A percentile compares a stretch with the other conserved stretches of the same genome.
Evolutionary conservation across 2,797 vertebrate species (phyloP).

Genomic region (Tragopan temminckii): DNA sequence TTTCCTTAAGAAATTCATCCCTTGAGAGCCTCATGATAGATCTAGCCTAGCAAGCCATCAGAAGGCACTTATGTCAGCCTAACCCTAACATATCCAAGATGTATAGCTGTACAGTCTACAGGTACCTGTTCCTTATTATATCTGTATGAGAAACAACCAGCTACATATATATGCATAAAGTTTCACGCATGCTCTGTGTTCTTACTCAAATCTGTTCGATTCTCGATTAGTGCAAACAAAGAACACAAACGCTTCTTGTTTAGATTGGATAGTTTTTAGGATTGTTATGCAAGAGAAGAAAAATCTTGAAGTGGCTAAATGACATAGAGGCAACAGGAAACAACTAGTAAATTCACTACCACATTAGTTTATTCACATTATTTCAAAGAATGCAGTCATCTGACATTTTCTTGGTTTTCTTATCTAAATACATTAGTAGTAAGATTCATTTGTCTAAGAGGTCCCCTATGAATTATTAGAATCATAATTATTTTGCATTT

Average conservation of each 20-base stretch:
- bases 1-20: conserved; percentile 63
- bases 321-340: background rate
- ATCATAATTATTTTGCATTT: background rate
- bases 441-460: background rate
- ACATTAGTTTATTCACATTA: conserved; percentile 1
- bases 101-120: background rate
- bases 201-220: background rate
- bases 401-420: background rate
- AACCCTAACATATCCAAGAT: conserved; percentile 20
- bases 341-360: background rate
- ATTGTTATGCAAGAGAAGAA: background rate
- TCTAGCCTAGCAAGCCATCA: conserved; percentile 59
- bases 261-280: background rate
- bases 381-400: background rate
- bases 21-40: background rate
- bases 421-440: background rate
- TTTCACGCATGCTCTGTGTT: background rate
- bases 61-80: conserved; percentile 67
- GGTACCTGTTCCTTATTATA: conserved; percentile 3
- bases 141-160: conserved; percentile 28
- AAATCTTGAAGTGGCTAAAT: background rate
- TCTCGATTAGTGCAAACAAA: background rate
- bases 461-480: background rate
- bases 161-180: background rate
- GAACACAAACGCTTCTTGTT: background rate